These are phyloP conservation scores for Scaptomyza reducta DNA, from an alignment of 2,888 invertebrate species.

Conservation along the genomic window DNA sequence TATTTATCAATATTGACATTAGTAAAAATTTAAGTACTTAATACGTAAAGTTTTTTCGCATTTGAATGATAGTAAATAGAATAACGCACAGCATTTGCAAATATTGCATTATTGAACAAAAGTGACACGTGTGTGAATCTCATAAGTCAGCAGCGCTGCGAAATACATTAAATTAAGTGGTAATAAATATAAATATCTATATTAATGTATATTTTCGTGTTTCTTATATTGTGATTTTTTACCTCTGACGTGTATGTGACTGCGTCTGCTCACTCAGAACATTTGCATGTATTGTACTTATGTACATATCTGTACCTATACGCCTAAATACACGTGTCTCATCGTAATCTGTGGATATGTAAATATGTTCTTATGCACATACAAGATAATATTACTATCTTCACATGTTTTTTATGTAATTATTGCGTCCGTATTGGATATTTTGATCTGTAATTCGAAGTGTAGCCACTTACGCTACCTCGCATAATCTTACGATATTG, in stretches of 20 bases:
- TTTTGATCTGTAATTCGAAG: constrained; percentile 1
- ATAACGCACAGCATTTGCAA: constrained; percentile 40
- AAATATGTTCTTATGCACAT: not conserved
- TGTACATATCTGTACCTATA: constrained; percentile 8
- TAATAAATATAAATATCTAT: constrained; percentile 17
- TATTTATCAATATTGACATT: constrained; percentile 32
- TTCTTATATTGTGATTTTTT: not conserved
- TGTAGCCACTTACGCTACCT: not conserved
- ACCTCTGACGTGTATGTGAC: constrained; percentile 13
- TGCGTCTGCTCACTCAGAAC: not conserved
- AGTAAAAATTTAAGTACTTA: constrained; percentile 64
- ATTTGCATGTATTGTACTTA: constrained; percentile 1
- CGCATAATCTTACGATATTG: constrained; percentile 4
- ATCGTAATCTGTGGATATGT: constrained; percentile 8
- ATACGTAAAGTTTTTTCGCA: constrained; percentile 37
- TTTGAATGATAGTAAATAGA: constrained; percentile 49
- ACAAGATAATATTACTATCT: constrained; percentile 1
- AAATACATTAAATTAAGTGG: constrained; percentile 21
- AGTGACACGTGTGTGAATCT: constrained; percentile 79
- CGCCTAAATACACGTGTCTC: constrained; percentile 25
- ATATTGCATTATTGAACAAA: constrained; percentile 53
- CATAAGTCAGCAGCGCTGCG: constrained; percentile 56
- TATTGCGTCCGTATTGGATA: not conserved
- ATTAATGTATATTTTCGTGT: constrained; percentile 5
- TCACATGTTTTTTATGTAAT: constrained; percentile 1